Conservation (phyloP, 2,113 vertebrate species). For the Crocuta crocuta region DNA sequence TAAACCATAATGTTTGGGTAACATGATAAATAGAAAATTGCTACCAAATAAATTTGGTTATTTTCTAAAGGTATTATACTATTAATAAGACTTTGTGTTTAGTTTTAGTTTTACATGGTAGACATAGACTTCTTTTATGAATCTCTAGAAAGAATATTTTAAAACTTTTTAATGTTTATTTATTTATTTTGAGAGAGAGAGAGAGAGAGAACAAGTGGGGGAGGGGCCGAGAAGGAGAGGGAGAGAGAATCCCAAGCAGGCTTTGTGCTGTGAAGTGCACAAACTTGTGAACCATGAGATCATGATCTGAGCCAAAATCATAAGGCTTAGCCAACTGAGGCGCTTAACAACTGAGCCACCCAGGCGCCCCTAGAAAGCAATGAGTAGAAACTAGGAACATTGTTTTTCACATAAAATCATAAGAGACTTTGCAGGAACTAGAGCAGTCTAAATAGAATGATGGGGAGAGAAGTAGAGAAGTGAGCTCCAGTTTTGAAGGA, state of each 20-base stretch:
- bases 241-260: too few species aligned
- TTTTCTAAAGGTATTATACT: not conserved
- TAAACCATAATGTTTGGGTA: not conserved
- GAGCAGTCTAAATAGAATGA: not conserved
- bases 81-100: not conserved
- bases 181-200: too few species aligned
- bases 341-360: too few species aligned
- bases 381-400: not conserved
- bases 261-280: too few species aligned
- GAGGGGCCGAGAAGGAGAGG: too few species aligned
- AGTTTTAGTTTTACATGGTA: not conserved
- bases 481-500: not conserved
- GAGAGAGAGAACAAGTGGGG: too few species aligned
- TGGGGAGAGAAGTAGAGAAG: not conserved
- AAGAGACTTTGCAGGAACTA: not conserved
- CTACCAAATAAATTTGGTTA: not conserved
- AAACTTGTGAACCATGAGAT: too few species aligned
- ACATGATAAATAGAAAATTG: not conserved
- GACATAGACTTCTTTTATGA: not conserved
- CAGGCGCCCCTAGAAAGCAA: not conserved
- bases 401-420: not conserved
- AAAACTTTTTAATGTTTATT: too few species aligned
- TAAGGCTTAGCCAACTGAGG: too few species aligned
- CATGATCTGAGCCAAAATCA: too few species aligned
- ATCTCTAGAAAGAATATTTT: not conserved